A percentile compares a stretch with the other conserved stretches of the same genome.
Evolutionary conservation across 2,888 invertebrate genomes (phyloP).

Genomic region (Dichetophora obliterata): DNA sequence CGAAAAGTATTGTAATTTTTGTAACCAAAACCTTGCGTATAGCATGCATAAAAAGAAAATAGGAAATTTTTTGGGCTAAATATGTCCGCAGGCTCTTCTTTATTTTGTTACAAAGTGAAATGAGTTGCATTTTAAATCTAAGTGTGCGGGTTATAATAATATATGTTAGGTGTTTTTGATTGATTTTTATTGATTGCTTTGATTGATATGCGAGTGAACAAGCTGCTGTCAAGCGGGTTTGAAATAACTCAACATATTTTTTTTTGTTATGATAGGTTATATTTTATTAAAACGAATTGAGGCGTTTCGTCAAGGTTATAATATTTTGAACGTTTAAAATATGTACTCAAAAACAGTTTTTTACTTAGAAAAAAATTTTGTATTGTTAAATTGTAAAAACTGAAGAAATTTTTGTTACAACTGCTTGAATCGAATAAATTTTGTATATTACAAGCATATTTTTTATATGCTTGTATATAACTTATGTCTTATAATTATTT

Average conservation of each 20-base stretch:
- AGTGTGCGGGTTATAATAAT: neutral
- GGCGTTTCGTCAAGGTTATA: no score
- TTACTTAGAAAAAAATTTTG: no score
- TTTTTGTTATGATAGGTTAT: neutral
- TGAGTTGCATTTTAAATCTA: neutral
- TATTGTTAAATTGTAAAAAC: no score
- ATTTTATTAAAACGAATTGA: neutral
- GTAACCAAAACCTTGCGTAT: neutral
- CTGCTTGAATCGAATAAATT: no score
- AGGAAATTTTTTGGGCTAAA: neutral
- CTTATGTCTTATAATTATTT: no score
- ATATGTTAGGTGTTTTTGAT: neutral
- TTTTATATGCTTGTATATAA: no score
- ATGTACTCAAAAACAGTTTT: no score
- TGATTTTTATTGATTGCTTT: conserved; percentile 38
- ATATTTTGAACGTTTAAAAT: no score
- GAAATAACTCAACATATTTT: no score
- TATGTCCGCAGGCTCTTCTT: neutral
- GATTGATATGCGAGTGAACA: conserved; percentile 17
- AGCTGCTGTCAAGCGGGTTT: neutral
- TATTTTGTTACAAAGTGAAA: neutral
- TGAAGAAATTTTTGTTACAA: no score
- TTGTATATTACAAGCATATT: no score
- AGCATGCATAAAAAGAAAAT: neutral
- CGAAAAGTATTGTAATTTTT: conserved; percentile 16